Evolutionary conservation across 2,797 vertebrate genomes (phyloP).

Genomic region (Microctenopoma stevenorrisi): DNA sequence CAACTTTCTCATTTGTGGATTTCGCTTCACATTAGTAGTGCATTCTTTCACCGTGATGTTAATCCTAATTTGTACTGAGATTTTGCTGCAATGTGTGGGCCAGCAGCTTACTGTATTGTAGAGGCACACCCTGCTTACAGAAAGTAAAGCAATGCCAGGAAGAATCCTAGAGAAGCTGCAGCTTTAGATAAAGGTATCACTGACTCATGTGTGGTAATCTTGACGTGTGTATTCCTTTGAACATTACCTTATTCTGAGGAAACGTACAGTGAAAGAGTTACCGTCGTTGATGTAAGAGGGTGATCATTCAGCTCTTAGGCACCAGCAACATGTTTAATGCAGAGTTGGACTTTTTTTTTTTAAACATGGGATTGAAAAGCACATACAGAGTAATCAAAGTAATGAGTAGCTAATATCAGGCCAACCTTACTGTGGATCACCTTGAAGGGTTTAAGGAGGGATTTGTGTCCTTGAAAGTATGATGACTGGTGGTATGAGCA

Average conservation of each 20-base stretch:
- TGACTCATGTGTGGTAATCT: conserved; percentile 59
- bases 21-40: conserved; percentile 53
- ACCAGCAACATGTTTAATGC: neutral
- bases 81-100: conserved; percentile 36
- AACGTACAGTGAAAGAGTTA: conserved; percentile 7
- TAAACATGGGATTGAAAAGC: conserved; percentile 9
- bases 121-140: conserved; percentile 29
- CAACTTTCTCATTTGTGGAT: conserved; percentile 38
- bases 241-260: conserved; percentile 20
- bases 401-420: conserved; percentile 57
- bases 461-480: conserved; percentile 61
- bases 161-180: conserved; percentile 42
- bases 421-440: conserved; percentile 49
- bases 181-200: conserved; percentile 66
- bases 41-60: conserved; percentile 63
- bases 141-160: conserved; percentile 20
- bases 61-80: conserved; percentile 49
- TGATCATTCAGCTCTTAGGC: conserved; percentile 5
- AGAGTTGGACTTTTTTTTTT: conserved; percentile 7
- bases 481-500: conserved; percentile 50
- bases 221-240: conserved; percentile 58
- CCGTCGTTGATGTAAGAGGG: conserved; percentile 16
- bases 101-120: conserved; percentile 36
- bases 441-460: conserved; percentile 63
- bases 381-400: conserved; percentile 55